Evolutionary conservation across 2,888 invertebrate species (phyloP), one percentile per base, ranked within the genome.

Genomic region (Ennomos quercinarius): DNA sequence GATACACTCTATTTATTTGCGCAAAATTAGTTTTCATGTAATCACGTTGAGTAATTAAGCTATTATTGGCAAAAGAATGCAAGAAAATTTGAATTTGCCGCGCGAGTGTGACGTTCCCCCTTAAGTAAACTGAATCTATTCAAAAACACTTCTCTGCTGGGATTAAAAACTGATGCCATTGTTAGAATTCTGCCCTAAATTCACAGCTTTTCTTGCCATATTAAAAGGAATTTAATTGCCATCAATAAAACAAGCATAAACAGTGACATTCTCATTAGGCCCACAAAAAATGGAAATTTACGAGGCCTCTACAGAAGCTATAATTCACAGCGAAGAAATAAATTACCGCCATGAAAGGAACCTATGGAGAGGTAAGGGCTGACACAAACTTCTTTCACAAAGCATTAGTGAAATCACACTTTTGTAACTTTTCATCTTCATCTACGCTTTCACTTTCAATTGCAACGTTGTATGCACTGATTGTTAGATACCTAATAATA

Each of bases 181-280:
- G 39, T 34, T 39, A 38, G 41, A 36, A 50, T 36, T 57, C 45
- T 36, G 42, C 38, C 39, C 45, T 52, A 42, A 54, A 50, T 54
- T 49, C 44, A 59, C 53, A 50, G 49, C 54, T 44, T 54, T 59
- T 13, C 41, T 50, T 48, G 44, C 39, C 46, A 41, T 53, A 61
- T 67, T 63, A 65, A 67, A 61, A 62, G 47, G 59, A 64, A 58
- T 68, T 69, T 71, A 65, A 72, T 67, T 61, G 63, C 61, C 58
- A 42, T 56, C 68, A 68, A 71, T 70, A 71, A 67, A 70, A 72
- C 66, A 67, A 63, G 68, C 65, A 67, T 66, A 63, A 72, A 67
- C 72, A 57, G 47, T 54, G 66, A 70, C 70, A 70, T 73, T 73
- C 70, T 72, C 69, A 71, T 75, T 72, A 70, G 68, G 54, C 58